A percentile compares a stretch with the other conserved stretches of the same genome.
These are phyloP conservation scores for Falco biarmicus DNA, from an alignment of 2,797 vertebrate genomes.

Conservation along the genomic window DNA sequence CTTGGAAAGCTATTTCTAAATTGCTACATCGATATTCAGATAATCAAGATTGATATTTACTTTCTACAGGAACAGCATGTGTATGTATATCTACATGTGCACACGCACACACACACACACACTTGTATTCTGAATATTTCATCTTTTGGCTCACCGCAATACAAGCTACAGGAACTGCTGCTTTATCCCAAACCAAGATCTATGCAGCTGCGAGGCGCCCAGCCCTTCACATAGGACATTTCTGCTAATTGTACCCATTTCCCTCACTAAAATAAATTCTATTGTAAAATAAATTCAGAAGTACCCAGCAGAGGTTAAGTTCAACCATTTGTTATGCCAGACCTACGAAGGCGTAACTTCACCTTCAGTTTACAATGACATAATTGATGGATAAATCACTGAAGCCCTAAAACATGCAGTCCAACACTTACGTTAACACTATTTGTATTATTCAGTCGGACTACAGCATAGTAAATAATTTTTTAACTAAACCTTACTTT, in stretches of 20 bases:
- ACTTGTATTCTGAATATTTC: background rate
- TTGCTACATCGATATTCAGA: constrained; percentile 27
- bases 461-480: background rate
- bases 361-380: background rate
- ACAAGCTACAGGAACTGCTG: background rate
- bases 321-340: background rate
- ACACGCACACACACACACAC: no score
- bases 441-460: background rate
- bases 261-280: background rate
- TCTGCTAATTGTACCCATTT: background rate
- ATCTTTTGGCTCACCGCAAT: background rate
- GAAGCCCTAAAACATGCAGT: background rate
- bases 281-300: background rate
- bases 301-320: background rate
- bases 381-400: background rate
- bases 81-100: background rate
- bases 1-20: constrained; percentile 40
- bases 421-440: background rate
- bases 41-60: constrained; percentile 42
- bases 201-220: background rate
- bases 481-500: background rate
- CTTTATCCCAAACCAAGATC: background rate
- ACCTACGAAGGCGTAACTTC: background rate
- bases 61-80: background rate
- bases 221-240: background rate